phyloP scores from a whole-genome alignment of 2,113 vertebrate genomes.

The Vombatus ursinus region DNA sequence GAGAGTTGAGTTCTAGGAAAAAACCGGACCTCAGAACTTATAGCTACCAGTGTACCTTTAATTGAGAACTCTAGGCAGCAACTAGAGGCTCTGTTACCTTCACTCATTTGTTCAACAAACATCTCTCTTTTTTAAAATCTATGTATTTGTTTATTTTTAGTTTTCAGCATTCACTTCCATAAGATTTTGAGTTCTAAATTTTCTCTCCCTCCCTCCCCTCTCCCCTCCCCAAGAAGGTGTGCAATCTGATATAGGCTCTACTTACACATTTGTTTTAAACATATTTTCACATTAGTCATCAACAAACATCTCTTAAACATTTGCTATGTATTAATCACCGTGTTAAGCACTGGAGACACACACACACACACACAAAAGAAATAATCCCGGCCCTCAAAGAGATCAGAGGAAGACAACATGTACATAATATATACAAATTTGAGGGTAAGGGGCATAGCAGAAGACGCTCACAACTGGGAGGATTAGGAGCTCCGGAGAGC shows the following conservation, averaged over 20 bases:
- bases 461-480: background rate
- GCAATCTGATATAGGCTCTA: no score
- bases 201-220: no score
- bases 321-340: slow-evolving; percentile 4
- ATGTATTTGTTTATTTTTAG: no score
- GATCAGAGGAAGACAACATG: background rate
- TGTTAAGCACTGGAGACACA: no score
- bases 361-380: no score
- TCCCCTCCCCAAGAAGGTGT: no score
- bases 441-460: background rate
- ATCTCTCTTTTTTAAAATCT: no score
- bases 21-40: background rate
- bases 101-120: background rate
- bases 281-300: no score
- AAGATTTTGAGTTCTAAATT: no score
- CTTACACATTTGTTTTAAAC: no score
- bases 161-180: no score
- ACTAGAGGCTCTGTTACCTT: background rate
- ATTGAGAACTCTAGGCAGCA: background rate
- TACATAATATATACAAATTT: background rate
- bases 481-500: background rate
- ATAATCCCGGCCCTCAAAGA: background rate
- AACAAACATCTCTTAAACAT: background rate
- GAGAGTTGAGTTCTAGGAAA: background rate
- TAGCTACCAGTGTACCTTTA: background rate